Evolutionary conservation across 2,888 invertebrate genomes (phyloP).

Genomic region (Oegoconia quadripuncta): DNA sequence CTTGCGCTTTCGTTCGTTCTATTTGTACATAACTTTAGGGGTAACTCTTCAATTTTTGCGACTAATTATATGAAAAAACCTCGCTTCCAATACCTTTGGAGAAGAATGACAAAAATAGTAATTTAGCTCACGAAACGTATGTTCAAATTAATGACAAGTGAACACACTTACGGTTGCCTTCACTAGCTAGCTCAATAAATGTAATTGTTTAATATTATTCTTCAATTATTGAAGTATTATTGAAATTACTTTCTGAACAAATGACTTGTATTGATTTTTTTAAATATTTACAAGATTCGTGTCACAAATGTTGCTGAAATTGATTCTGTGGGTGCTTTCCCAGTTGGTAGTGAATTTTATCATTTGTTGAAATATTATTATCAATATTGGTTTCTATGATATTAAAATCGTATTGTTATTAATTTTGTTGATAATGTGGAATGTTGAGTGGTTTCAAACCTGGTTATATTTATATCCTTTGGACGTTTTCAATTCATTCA

Average conservation of each 20-base stretch:
- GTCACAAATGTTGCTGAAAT: neutral
- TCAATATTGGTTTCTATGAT: slow-evolving; percentile 14
- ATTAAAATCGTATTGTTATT: slow-evolving; percentile 19
- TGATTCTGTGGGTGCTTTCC: slow-evolving; percentile 6
- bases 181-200: no score
- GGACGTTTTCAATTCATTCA: no score
- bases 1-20: no score
- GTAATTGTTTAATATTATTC: neutral
- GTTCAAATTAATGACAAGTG: no score
- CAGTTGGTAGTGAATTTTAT: slow-evolving; percentile 1
- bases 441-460: slow-evolving; percentile 15
- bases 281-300: neutral
- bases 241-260: neutral
- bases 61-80: no score
- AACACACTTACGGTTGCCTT: no score
- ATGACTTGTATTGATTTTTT: neutral
- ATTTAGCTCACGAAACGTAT: no score
- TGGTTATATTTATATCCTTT: neutral
- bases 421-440: slow-evolving; percentile 17
- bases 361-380: slow-evolving; percentile 10
- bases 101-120: no score
- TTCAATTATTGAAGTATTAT: no score
- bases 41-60: no score
- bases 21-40: no score
- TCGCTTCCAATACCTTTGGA: no score